These are phyloP conservation scores for Hypotaenidia philippensis DNA, from an alignment of 2,797 vertebrate genomes.

Conservation along the genomic window DNA sequence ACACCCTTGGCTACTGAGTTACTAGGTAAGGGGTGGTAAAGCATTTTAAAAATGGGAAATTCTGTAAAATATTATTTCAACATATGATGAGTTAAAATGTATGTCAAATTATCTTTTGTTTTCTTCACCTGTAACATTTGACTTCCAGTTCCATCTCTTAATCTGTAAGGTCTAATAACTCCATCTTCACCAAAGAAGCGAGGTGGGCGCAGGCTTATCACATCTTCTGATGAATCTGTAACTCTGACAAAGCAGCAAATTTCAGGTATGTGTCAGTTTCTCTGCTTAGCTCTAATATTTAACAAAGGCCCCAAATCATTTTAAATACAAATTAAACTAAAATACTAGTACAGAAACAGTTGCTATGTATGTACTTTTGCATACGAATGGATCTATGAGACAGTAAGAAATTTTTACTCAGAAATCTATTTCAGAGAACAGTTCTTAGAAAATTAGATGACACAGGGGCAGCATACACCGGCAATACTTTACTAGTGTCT, in stretches of 20 bases:
- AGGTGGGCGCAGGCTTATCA: conserved; percentile 91
- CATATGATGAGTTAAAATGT: background rate
- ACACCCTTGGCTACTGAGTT: background rate
- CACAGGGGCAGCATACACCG: background rate
- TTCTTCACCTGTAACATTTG: conserved; percentile 95
- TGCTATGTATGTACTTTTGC: background rate
- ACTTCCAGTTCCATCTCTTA: conserved; percentile 93
- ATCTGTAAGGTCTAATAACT: conserved; percentile 94
- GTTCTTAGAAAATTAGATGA: background rate
- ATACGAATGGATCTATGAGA: background rate
- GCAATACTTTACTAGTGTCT: background rate
- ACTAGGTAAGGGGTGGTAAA: background rate
- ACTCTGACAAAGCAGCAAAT: conserved; percentile 80
- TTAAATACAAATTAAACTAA: background rate
- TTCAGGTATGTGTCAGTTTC: background rate
- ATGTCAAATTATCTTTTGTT: conserved; percentile 30
- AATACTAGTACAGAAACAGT: background rate
- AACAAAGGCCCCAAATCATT: background rate
- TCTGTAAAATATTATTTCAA: background rate
- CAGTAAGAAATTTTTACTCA: background rate
- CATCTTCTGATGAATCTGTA: conserved; percentile 91
- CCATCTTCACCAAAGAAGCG: conserved; percentile 96
- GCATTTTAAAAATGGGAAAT: background rate
- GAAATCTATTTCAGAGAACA: background rate
- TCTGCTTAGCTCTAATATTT: background rate